Percentiles rank a stretch among this genome's conserved stretches.
Evolutionary conservation across 2,797 vertebrate species (phyloP).

Genomic region (Peromyscus melanophrys): DNA sequence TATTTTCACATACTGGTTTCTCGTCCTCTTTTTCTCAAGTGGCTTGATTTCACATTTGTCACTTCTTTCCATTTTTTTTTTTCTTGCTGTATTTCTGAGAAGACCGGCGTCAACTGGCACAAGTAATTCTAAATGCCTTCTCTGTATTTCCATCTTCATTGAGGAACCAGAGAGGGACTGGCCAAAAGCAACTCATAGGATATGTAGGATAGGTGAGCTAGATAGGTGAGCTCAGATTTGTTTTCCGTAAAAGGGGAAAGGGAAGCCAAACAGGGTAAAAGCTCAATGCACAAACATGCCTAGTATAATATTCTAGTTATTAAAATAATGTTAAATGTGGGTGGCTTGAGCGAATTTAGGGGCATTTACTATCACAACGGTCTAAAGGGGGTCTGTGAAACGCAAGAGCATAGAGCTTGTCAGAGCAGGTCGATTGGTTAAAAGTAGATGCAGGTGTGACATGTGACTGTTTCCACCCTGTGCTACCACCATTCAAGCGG

Average conservation of each 20-base stretch:
- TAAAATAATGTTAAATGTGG: constrained; percentile 46
- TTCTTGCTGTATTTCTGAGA: constrained; percentile 5
- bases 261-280: constrained; percentile 55
- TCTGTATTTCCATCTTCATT: constrained; percentile 26
- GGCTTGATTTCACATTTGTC: not conserved
- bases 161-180: not conserved
- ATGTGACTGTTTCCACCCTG: constrained; percentile 35
- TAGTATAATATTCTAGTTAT: not conserved
- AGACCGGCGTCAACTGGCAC: not conserved
- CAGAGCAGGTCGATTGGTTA: constrained; percentile 25
- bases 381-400: not conserved
- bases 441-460: not conserved
- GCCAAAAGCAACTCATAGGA: not conserved
- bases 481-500: not conserved
- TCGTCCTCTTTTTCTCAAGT: constrained; percentile 44
- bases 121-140: constrained; percentile 20
- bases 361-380: not conserved
- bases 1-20: constrained; percentile 5
- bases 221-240: constrained; percentile 24
- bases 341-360: constrained; percentile 24
- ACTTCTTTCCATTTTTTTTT: not conserved
- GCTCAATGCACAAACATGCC: constrained; percentile 26
- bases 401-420: constrained; percentile 16
- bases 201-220: not conserved
- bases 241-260: constrained; percentile 21